Evolutionary conservation across 2,888 invertebrate species (phyloP), one percentile per base, ranked within the genome.

Genomic region (Agonum fuliginosum): DNA sequence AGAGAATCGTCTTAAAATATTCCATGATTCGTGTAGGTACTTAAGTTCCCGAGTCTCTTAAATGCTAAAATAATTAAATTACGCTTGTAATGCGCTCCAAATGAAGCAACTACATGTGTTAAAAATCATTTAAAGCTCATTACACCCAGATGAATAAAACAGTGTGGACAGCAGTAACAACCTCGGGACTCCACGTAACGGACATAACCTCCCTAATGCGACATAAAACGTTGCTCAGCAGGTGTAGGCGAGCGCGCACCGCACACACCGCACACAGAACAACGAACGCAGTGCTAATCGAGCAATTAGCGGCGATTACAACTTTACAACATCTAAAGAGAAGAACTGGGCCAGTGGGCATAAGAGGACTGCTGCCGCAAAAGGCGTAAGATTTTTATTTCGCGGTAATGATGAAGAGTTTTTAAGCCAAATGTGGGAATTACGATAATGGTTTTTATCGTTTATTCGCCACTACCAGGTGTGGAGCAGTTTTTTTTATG

Each of bases 51-150:
- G n/a, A n/a, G n/a, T n/a, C n/a, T n/a, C n/a, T n/a, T n/a, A n/a
- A n/a, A n/a, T n/a, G n/a, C n/a, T n/a, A n/a, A n/a, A n/a, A n/a
- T n/a, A n/a, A n/a, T n/a, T n/a, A n/a, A n/a, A n/a, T n/a, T n/a
- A n/a, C n/a, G n/a, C n/a, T n/a, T n/a, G n/a, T n/a, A n/a, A n/a
- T n/a, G n/a, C n/a, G n/a, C n/a, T n/a, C n/a, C n/a, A n/a, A n/a
- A n/a, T n/a, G n/a, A n/a, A n/a, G n/a, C n/a, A n/a, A n/a, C n/a
- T n/a, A n/a, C n/a, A n/a, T 30, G 30, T 30, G 30, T 30, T 8
- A 10, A 30, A 10, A 10, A 22, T 54, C 22, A 54, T 54, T 24
- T 24, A 22, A 54, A 54, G n/a, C 54, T 24, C 54, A 54, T 54
- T 54, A 54, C 22, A 43, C 37, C 4, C 8, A 37, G 37, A 10